Percentiles rank a stretch among this genome's conserved stretches.
These are phyloP conservation scores for Drosophila yakuba DNA, from an alignment of 1,140 invertebrate genomes.

Conservation along the genomic window DNA sequence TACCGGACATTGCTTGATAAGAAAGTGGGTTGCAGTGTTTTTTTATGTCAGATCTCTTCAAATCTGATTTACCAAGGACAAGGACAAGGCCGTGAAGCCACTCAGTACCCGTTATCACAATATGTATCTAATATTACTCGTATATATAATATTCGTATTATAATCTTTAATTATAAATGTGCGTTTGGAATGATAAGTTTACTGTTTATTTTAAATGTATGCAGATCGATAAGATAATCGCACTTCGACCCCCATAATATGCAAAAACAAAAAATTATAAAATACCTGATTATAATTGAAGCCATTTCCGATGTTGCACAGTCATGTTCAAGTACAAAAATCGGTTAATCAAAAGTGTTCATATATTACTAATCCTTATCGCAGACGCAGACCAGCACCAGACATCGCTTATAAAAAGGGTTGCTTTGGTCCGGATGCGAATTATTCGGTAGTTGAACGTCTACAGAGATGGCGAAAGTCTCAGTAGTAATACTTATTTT, in stretches of 20 bases:
- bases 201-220: too few species aligned
- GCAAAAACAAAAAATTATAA: slow-evolving; percentile 20
- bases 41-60: not conserved
- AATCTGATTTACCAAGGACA: not conserved
- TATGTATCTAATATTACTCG: not conserved
- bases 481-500: slow-evolving; percentile 13
- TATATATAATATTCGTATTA: not conserved
- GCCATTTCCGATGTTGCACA: slow-evolving; percentile 5
- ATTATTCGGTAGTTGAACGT: slow-evolving; percentile 11
- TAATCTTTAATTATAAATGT: not conserved
- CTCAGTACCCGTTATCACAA: not conserved
- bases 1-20: slow-evolving; percentile 12
- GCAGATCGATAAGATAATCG: slow-evolving; percentile 25
- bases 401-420: slow-evolving; percentile 44
- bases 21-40: slow-evolving; percentile 18
- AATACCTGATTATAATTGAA: slow-evolving; percentile 6
- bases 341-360: slow-evolving; percentile 20
- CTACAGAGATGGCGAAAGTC: slow-evolving; percentile 24
- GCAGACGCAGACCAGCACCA: not conserved
- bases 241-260: slow-evolving; percentile 12
- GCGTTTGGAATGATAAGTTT: not conserved
- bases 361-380: slow-evolving; percentile 49
- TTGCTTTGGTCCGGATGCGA: slow-evolving; percentile 6
- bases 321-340: slow-evolving; percentile 3
- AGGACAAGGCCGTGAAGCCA: slow-evolving; percentile 14